Percentiles rank a stretch among this genome's conserved stretches.
Evolutionary conservation across 2,797 vertebrate genomes (phyloP).

Genomic region (Chelon auratus): DNA sequence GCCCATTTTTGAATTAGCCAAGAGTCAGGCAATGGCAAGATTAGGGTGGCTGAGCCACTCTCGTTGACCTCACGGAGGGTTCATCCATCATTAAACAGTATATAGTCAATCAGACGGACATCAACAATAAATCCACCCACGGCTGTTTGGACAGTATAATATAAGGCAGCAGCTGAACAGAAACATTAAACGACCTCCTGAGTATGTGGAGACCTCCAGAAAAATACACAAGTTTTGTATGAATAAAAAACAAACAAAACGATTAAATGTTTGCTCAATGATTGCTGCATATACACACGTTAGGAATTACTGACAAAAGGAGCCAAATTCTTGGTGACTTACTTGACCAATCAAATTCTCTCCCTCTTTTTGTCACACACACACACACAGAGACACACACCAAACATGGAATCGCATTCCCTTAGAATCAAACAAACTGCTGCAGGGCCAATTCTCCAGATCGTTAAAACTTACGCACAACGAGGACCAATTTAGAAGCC

Average conservation of each 20-base stretch:
- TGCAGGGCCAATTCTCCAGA: slow-evolving; percentile 54
- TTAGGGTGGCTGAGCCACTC: too few relatives aligned
- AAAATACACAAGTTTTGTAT: too few relatives aligned
- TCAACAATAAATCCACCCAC: not conserved
- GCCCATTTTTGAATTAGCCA: too few relatives aligned
- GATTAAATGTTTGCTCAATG: not conserved
- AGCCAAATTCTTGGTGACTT: not conserved
- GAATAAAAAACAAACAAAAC: too few relatives aligned
- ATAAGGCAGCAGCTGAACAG: not conserved
- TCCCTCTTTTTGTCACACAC: not conserved
- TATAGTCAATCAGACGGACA: not conserved
- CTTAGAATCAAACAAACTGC: slow-evolving; percentile 53
- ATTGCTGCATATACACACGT: not conserved
- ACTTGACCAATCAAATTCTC: slow-evolving; percentile 14
- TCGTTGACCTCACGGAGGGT: too few relatives aligned
- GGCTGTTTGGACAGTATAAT: not conserved
- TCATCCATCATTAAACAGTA: too few relatives aligned
- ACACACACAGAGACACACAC: slow-evolving; percentile 4
- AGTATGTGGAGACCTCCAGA: too few relatives aligned
- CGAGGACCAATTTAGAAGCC: slow-evolving; percentile 69
- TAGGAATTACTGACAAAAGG: not conserved
- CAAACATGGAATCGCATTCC: slow-evolving; percentile 2
- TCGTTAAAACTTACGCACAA: slow-evolving; percentile 71
- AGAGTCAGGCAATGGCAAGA: too few relatives aligned
- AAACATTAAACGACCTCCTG: not conserved